phyloP scores from a whole-genome alignment of 2,113 vertebrate genomes.

The Coptodon rendalli region DNA sequence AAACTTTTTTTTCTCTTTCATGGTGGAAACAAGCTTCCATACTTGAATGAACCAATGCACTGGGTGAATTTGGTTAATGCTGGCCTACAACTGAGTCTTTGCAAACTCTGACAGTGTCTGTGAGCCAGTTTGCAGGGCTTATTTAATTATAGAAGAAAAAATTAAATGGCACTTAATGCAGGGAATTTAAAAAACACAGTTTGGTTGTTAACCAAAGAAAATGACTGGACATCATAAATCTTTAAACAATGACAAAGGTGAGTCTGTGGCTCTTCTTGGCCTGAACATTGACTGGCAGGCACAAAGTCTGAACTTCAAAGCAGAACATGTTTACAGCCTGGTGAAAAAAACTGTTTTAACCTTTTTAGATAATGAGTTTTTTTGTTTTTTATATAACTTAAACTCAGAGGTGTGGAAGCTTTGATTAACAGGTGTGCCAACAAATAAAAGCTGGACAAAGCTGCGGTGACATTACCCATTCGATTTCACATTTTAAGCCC shows the following conservation, averaged over 20 bases:
- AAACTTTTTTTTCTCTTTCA: neutral
- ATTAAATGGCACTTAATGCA: neutral
- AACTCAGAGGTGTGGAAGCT: neutral
- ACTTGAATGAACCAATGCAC: neutral
- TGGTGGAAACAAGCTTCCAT: neutral
- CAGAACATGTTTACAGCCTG: neutral
- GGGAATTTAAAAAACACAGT: neutral
- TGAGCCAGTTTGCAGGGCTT: neutral
- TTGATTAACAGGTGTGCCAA: neutral
- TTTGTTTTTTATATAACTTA: neutral
- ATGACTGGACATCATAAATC: neutral
- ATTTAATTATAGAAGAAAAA: neutral
- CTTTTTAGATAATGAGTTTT: neutral
- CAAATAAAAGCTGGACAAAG: neutral
- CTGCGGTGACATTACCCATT: neutral
- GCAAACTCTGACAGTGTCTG: neutral
- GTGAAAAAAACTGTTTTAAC: rapidly evolving
- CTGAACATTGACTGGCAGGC: neutral
- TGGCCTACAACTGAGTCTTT: neutral
- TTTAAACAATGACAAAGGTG: neutral
- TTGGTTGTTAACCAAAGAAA: neutral
- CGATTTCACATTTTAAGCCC: neutral
- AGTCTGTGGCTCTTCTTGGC: rapidly evolving
- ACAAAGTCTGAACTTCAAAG: neutral
- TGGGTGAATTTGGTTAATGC: neutral